Evolutionary conservation across 2,113 vertebrate genomes (phyloP).

Genomic region (Crotalus tigris): DNA sequence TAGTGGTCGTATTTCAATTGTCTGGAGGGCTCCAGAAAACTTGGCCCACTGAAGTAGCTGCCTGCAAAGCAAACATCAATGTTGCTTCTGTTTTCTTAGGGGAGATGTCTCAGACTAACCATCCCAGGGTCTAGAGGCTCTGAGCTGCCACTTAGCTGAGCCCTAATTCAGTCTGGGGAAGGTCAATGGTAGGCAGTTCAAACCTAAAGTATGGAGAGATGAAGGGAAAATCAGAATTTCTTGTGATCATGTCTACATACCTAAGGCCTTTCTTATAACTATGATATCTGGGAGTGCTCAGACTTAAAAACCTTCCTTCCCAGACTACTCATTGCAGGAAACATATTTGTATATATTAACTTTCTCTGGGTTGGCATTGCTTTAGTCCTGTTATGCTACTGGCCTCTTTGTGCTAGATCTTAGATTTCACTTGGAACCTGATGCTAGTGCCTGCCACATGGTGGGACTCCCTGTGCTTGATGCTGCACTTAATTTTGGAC

Average conservation of each 20-base stretch:
- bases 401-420: background rate
- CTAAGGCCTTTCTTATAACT: background rate
- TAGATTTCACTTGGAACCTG: background rate
- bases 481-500: background rate
- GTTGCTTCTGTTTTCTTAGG: background rate
- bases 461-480: background rate
- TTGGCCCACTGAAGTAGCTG: background rate
- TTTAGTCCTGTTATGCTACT: background rate
- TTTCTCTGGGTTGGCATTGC: background rate
- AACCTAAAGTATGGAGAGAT: background rate
- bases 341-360: background rate
- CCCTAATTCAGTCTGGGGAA: background rate
- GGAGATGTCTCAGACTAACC: background rate
- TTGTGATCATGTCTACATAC: background rate
- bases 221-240: background rate
- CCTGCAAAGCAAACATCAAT: background rate
- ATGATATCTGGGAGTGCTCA: background rate
- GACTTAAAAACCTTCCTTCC: background rate
- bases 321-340: background rate
- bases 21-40: background rate
- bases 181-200: background rate
- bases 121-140: background rate
- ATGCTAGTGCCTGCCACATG: background rate
- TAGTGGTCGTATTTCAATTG: background rate
- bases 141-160: background rate